A percentile compares a stretch with the other conserved stretches of the same genome.
Conservation (phyloP, 2,113 vertebrate genomes). For the Peromyscus maniculatus region DNA sequence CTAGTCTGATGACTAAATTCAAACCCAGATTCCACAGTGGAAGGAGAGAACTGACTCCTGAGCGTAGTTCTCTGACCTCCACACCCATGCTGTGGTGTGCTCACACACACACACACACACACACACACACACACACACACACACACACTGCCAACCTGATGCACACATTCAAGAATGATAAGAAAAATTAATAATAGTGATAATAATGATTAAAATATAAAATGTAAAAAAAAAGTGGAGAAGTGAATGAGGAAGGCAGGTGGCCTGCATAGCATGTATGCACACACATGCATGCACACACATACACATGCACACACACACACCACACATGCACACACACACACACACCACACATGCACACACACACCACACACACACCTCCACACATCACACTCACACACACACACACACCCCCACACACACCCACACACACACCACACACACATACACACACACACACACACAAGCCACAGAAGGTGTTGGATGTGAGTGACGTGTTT, state of each 20-base stretch:
- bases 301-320: neutral
- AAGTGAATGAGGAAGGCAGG: neutral
- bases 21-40: neutral
- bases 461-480: neutral
- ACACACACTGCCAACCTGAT: neutral
- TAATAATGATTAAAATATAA: neutral
- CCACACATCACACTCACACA: no score
- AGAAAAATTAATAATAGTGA: neutral
- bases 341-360: neutral
- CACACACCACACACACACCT: no score
- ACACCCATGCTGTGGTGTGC: neutral
- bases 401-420: no score
- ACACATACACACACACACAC: no score
- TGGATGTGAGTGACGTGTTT: accelerated
- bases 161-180: neutral
- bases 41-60: neutral
- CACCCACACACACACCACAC: no score
- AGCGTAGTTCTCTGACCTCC: neutral
- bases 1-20: neutral
- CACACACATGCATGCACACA: neutral
- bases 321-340: no score
- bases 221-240: neutral
- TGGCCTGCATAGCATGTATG: neutral
- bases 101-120: neutral
- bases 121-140: neutral